These are phyloP conservation scores for Bergia puertoricense DNA, from an alignment of 92 coral and sea anemone genomes.

Conservation along the genomic window DNA sequence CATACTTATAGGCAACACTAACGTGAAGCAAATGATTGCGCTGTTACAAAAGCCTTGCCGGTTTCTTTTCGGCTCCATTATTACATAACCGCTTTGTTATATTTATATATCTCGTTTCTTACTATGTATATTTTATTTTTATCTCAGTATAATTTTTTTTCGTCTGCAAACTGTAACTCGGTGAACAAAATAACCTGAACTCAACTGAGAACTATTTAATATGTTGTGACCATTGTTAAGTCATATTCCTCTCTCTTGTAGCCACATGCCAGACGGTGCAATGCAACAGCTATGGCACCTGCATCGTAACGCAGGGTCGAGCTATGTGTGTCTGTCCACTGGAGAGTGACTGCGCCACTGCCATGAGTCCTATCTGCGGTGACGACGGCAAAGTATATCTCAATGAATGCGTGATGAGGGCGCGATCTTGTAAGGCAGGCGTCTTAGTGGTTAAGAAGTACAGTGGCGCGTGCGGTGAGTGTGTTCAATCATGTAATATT, in stretches of 20 bases:
- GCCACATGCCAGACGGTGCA: conserved; percentile 67
- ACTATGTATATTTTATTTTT: too few relatives aligned
- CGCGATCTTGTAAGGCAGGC: conserved; percentile 67
- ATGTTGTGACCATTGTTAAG: background rate
- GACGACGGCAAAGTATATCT: conserved; percentile 64
- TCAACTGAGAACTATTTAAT: too few relatives aligned
- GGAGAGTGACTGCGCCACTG: conserved; percentile 56
- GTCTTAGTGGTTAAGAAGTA: conserved; percentile 56
- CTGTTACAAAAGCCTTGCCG: too few relatives aligned
- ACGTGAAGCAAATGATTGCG: too few relatives aligned
- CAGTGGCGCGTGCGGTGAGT: conserved; percentile 85
- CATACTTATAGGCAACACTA: too few relatives aligned
- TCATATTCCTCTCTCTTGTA: background rate
- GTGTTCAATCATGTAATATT: background rate
- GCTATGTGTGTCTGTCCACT: conserved; percentile 81
- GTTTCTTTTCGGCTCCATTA: too few relatives aligned
- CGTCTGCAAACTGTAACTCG: too few relatives aligned
- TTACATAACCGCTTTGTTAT: too few relatives aligned
- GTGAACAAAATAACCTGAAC: too few relatives aligned
- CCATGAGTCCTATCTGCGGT: conserved; percentile 76
- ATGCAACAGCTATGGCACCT: conserved; percentile 67
- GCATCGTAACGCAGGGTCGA: conserved; percentile 53
- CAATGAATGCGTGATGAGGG: conserved; percentile 75
- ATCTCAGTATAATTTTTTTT: too few relatives aligned
- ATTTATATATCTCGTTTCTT: too few relatives aligned